A percentile compares a stretch with the other conserved stretches of the same genome.
Evolutionary conservation across 1,140 invertebrate genomes (phyloP).

Genomic region (Caenorhabditis brenneri): DNA sequence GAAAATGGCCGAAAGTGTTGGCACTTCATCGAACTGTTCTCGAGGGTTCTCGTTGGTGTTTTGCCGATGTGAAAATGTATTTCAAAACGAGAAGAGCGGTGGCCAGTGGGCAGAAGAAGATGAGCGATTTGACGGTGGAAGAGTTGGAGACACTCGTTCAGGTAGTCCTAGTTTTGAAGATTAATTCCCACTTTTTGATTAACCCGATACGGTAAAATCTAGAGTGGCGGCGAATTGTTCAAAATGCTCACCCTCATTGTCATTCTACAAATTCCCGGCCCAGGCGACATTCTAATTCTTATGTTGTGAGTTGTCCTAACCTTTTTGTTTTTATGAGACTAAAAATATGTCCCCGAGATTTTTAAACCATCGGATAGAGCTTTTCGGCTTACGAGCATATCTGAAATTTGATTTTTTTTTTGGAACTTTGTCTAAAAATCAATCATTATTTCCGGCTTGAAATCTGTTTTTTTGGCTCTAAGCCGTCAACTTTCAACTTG

Average conservation of each 20-base stretch:
- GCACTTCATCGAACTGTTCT: constrained; percentile 50
- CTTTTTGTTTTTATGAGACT: background rate
- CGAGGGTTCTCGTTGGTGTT: constrained; percentile 58
- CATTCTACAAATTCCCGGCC: constrained; percentile 53
- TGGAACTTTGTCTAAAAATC: too few species aligned
- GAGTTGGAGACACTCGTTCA: constrained; percentile 59
- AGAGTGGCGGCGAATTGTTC: constrained; percentile 47
- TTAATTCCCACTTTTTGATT: background rate
- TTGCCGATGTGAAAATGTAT: constrained; percentile 59
- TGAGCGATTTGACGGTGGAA: constrained; percentile 52
- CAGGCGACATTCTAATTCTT: constrained; percentile 50
- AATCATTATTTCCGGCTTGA: too few species aligned
- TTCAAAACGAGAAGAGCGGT: constrained; percentile 52
- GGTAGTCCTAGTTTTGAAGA: constrained; percentile 43
- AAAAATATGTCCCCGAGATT: too few species aligned
- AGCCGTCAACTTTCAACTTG: too few species aligned
- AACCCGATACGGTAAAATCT: background rate
- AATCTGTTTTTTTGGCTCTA: too few species aligned
- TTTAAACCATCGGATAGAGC: too few species aligned
- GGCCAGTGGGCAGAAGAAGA: constrained; percentile 42
- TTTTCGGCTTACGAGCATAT: too few species aligned
- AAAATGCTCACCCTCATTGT: constrained; percentile 53
- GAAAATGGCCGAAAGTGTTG: constrained; percentile 45
- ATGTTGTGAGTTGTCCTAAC: constrained; percentile 53
- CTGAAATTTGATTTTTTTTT: too few species aligned